A percentile compares a stretch with the other conserved stretches of the same genome.
Conservation (phyloP, 2,888 invertebrate species). For the Ormia ochracea region DNA sequence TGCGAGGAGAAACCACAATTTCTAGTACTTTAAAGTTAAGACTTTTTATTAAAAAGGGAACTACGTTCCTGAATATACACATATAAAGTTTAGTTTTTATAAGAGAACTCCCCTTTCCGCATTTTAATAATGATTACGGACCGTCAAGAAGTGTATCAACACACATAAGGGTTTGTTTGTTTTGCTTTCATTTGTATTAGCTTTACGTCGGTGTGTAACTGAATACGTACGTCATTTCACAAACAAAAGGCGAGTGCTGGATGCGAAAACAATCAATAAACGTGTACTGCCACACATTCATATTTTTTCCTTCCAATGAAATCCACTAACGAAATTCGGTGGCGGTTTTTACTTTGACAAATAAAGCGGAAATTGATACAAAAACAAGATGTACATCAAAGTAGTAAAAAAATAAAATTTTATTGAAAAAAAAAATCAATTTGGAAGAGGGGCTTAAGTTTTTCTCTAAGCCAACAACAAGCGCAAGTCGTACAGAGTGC, state of each 20-base stretch:
- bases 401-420: background rate
- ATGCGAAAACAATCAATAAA: slow-evolving; percentile 26
- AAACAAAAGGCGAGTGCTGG: background rate
- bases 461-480: too few relatives aligned
- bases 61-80: too few relatives aligned
- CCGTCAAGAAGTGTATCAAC: too few relatives aligned
- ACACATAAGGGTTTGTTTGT: too few relatives aligned
- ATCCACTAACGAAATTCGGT: background rate
- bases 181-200: background rate
- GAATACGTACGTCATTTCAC: background rate
- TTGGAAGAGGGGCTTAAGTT: too few relatives aligned
- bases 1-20: too few relatives aligned
- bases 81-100: too few relatives aligned
- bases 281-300: background rate
- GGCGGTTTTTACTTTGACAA: slow-evolving; percentile 13
- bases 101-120: too few relatives aligned
- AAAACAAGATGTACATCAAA: slow-evolving; percentile 3
- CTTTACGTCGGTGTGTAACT: background rate
- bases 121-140: too few relatives aligned
- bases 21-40: too few relatives aligned
- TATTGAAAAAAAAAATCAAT: slow-evolving; percentile 5
- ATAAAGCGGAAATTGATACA: slow-evolving; percentile 32
- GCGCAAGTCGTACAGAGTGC: too few relatives aligned
- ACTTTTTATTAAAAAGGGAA: too few relatives aligned
- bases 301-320: background rate